Evolutionary conservation across 2,888 invertebrate genomes (phyloP).

Genomic region (Leptinotarsa peninsularis): DNA sequence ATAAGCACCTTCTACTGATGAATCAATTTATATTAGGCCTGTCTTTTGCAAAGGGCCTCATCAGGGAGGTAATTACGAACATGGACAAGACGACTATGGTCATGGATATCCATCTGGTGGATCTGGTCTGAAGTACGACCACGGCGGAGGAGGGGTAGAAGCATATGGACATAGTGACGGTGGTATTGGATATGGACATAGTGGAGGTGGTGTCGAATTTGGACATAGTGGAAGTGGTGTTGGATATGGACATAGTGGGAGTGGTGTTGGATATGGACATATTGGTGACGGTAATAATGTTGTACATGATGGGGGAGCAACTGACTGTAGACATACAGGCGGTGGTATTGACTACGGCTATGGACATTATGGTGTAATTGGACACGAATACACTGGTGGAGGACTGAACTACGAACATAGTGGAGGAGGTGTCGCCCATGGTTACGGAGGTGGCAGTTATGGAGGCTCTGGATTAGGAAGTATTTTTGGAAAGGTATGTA

Average conservation of each 20-base stretch:
- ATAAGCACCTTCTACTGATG: background rate
- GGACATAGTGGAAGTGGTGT: conserved; percentile 28
- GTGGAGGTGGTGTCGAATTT: conserved; percentile 20
- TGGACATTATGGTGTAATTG: conserved; percentile 28
- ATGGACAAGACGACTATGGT: background rate
- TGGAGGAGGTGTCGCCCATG: conserved; percentile 36
- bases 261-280: conserved; percentile 25
- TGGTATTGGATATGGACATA: conserved; percentile 17
- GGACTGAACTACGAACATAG: conserved; percentile 14
- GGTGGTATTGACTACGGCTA: conserved; percentile 33
- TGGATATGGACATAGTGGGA: conserved; percentile 38
- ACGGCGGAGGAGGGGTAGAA: background rate
- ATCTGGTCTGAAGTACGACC: background rate
- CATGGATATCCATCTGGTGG: conserved; percentile 8
- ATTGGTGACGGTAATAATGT: conserved; percentile 10
- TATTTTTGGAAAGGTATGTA: conserved; percentile 33
- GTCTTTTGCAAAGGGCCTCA: conserved; percentile 16
- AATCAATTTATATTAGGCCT: conserved; percentile 6
- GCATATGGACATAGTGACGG: conserved; percentile 18
- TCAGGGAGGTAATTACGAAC: background rate
- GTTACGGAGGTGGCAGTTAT: conserved; percentile 35
- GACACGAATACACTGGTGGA: conserved; percentile 24
- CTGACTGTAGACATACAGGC: conserved; percentile 30
- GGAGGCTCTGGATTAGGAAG: conserved; percentile 39
- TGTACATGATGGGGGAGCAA: conserved; percentile 7